Evolutionary conservation across 2,113 vertebrate species (phyloP), one percentile per base, ranked within the genome.

Genomic region (Danionella cerebrum): DNA sequence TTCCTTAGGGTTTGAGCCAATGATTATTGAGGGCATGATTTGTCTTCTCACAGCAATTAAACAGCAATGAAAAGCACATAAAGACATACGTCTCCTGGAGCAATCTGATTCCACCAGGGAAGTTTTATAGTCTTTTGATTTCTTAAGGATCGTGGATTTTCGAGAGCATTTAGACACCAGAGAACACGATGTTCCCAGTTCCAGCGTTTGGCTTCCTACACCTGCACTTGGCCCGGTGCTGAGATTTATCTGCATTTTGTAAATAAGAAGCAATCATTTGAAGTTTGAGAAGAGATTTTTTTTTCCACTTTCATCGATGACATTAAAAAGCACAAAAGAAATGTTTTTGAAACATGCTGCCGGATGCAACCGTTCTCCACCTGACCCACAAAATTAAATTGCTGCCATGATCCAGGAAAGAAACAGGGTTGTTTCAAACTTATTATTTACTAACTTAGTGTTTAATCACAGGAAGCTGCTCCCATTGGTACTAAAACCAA

Each of bases 51-150:
- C n/a, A n/a, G n/a, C 47, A 63, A 63, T 48, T 22, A 48, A 63
- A 13, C 12, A 48, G 45, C 9, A 1, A 35, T 63, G 42, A 63
- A 48, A 63, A 47, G 44, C 29, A 19, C 29, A 1, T 35, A 45
- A 45, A 62, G 25, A 47, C 39, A 13, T 45, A 62, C 31, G 44
- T 63, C 59, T 27, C 44, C 33, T 35, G 10, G 33, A 36, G 18
- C 48, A 14, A 33, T 47, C 12, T 4, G 41, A 48, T 22, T 35
- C 29, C 19, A 19, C 33, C 48, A 21, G 29, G 24, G 29, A 18
- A 14, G 47, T 41, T 63, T 63, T 63, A 14, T 13, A 48, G 45
- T 48, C 29, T 42, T 63, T 48, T 63, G 42, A 63, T 63, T 63
- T 24, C 11, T 8, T 62, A 31, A 21, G 2, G 33, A 47, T 33